These are phyloP conservation scores for Leptobrachium ailaonicum DNA, from an alignment of 2,113 vertebrate genomes.

Conservation along the genomic window DNA sequence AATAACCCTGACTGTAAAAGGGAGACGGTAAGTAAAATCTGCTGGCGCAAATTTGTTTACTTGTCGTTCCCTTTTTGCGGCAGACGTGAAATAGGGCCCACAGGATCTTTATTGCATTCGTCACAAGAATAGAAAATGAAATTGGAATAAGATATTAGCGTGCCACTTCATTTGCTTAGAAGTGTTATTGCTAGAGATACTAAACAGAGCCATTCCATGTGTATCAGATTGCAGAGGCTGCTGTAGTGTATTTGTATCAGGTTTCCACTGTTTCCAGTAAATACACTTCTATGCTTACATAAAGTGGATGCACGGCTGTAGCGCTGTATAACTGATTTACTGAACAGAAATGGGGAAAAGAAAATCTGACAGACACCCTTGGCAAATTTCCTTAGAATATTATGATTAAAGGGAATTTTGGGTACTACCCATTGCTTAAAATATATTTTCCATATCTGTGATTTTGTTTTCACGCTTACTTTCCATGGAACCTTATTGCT, in stretches of 20 bases:
- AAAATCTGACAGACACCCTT: not conserved
- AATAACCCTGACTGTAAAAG: too few relatives aligned
- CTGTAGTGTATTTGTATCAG: not conserved
- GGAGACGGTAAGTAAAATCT: too few relatives aligned
- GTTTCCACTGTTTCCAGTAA: not conserved
- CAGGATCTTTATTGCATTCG: too few relatives aligned
- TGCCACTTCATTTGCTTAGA: too few relatives aligned
- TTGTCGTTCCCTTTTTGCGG: too few relatives aligned
- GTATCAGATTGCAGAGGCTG: too few relatives aligned
- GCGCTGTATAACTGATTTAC: slow-evolving; percentile 13
- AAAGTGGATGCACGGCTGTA: slow-evolving; percentile 2
- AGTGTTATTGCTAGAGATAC: not conserved
- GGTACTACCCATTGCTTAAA: not conserved
- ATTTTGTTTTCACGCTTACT: not conserved
- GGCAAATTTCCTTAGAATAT: not conserved
- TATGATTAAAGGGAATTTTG: not conserved
- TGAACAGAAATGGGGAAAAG: too few relatives aligned
- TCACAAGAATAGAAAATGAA: too few relatives aligned
- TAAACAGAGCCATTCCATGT: slow-evolving; percentile 5
- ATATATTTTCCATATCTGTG: not conserved
- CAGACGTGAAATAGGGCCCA: too few relatives aligned
- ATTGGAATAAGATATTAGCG: too few relatives aligned
- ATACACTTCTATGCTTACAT: slow-evolving; percentile 7
- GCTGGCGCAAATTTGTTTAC: too few relatives aligned
- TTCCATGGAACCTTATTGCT: not conserved